Evolutionary conservation across 2,888 invertebrate genomes (phyloP).

Genomic region (Cotesia congregata): DNA sequence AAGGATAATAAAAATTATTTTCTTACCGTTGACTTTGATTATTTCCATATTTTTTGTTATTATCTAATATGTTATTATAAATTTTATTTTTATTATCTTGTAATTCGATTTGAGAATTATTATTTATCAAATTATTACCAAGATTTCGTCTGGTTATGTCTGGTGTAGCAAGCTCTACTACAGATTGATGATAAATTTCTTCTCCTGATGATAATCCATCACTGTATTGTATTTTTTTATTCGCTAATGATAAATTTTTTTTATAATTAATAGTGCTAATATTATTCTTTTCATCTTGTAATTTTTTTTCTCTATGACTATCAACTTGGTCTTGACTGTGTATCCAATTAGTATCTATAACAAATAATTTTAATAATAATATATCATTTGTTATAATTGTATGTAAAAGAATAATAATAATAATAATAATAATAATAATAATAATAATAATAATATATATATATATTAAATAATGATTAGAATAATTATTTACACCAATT

Average conservation of each 20-base stretch:
- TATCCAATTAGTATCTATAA: neutral
- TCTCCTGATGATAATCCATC: slow-evolving; percentile 63
- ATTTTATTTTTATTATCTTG: neutral
- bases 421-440: too few relatives aligned
- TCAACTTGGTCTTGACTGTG: neutral
- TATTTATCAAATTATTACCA: slow-evolving; percentile 47
- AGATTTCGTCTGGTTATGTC: slow-evolving; percentile 73
- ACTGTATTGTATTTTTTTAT: neutral
- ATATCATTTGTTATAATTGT: neutral
- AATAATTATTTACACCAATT: neutral
- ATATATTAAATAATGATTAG: neutral
- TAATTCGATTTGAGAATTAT: neutral
- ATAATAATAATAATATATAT: too few relatives aligned
- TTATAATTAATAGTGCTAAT: neutral
- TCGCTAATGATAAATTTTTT: neutral
- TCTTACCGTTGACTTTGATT: neutral
- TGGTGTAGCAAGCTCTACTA: slow-evolving; percentile 69
- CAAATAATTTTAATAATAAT: neutral
- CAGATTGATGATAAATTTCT: slow-evolving; percentile 59
- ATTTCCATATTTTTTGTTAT: neutral
- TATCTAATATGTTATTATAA: neutral
- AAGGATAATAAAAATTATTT: neutral
- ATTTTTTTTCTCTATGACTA: neutral
- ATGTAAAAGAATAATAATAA: neutral
- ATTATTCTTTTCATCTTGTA: neutral